Conservation (phyloP, 2,888 invertebrate genomes). For the Anthrax anthrax region DNA sequence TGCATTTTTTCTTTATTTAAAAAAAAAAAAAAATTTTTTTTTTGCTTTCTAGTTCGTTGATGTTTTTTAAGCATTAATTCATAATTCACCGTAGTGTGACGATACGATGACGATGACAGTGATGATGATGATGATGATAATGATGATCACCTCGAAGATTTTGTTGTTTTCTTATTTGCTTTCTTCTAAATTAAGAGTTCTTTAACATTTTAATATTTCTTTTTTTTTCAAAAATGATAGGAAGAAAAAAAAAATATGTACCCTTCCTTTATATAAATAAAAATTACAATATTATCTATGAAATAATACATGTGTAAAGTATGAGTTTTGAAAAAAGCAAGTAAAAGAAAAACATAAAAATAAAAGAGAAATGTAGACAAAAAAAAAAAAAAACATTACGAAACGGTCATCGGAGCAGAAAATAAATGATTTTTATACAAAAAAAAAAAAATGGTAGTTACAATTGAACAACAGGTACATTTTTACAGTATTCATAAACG, state of each 20-base stretch:
- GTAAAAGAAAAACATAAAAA: background rate
- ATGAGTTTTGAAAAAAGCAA: too few relatives aligned
- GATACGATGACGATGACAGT: background rate
- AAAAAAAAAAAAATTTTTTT: background rate
- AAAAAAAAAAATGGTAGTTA: background rate
- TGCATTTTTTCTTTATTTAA: background rate
- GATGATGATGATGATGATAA: background rate
- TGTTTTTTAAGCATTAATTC: background rate
- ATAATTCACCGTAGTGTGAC: conserved; percentile 3
- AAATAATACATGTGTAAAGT: too few relatives aligned
- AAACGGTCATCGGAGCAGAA: conserved; percentile 8
- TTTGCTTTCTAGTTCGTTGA: too few relatives aligned
- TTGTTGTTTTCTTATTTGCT: background rate
- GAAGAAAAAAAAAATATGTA: too few relatives aligned
- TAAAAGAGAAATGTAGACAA: too few relatives aligned
- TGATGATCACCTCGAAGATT: conserved; percentile 4
- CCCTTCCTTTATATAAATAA: too few relatives aligned
- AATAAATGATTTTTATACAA: conserved; percentile 4
- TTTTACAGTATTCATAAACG: too few relatives aligned
- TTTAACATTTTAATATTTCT: background rate
- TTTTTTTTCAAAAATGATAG: too few relatives aligned
- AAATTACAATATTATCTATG: too few relatives aligned
- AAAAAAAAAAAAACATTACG: conserved; percentile 1
- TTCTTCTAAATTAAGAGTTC: background rate
- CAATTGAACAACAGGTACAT: background rate